Conservation (phyloP, 2,888 invertebrate species). For the Aphodius granarius region DNA sequence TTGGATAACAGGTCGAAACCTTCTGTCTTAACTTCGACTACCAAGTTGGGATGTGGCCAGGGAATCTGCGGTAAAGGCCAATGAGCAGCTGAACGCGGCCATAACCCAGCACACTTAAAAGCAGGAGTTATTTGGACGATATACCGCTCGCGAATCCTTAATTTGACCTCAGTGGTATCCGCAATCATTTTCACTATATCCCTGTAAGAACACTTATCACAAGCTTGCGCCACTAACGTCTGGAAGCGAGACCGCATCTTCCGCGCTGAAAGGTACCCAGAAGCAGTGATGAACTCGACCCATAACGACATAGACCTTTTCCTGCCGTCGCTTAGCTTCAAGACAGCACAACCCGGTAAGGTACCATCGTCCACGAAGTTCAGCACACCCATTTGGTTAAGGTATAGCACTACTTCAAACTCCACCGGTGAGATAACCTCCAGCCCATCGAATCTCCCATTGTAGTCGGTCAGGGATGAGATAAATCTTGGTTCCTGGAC, state of each 20-base stretch:
- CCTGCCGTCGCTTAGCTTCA: constrained; percentile 92
- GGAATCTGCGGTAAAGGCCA: constrained; percentile 91
- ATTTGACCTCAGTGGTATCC: constrained; percentile 89
- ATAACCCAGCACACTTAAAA: constrained; percentile 90
- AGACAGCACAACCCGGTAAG: constrained; percentile 89
- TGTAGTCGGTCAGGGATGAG: constrained; percentile 85
- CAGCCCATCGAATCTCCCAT: constrained; percentile 90
- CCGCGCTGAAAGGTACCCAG: constrained; percentile 89
- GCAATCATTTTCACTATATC: constrained; percentile 93
- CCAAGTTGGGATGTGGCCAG: constrained; percentile 91
- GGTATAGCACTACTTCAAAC: constrained; percentile 91
- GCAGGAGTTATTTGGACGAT: constrained; percentile 94
- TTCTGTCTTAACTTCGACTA: constrained; percentile 91
- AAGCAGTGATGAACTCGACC: constrained; percentile 97
- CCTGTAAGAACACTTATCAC: constrained; percentile 90
- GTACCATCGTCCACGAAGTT: constrained; percentile 97
- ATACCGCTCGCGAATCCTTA: constrained; percentile 85
- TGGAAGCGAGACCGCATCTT: constrained; percentile 94
- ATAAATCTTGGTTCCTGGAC: constrained; percentile 94
- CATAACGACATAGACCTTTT: constrained; percentile 96
- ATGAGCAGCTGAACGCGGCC: constrained; percentile 92
- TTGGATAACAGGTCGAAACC: constrained; percentile 92
- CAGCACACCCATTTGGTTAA: constrained; percentile 97
- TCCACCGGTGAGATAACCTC: constrained; percentile 91
- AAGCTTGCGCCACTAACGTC: constrained; percentile 84